phyloP scores from a whole-genome alignment of 2,888 invertebrate genomes.

The Apocheima hispidaria region DNA sequence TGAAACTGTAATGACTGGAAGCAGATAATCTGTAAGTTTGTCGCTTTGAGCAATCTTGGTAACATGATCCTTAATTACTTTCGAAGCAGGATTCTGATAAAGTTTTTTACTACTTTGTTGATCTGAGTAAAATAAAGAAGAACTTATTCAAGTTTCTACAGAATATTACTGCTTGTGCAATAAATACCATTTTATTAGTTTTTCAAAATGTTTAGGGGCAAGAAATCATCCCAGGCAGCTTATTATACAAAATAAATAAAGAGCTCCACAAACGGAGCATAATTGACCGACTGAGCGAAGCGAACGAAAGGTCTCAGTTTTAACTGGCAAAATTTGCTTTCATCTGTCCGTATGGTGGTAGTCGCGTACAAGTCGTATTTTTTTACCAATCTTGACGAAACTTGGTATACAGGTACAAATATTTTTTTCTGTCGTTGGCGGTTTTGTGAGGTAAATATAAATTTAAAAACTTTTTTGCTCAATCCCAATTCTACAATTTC shows the following conservation, averaged over 20 bases:
- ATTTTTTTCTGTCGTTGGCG: no score
- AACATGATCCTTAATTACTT: slow-evolving; percentile 70
- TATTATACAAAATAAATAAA: not conserved
- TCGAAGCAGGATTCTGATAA: slow-evolving; percentile 55
- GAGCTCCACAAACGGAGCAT: not conserved
- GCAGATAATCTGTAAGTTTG: slow-evolving; percentile 77
- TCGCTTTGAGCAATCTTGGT: slow-evolving; percentile 67
- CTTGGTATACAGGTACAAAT: no score
- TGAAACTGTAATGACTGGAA: slow-evolving; percentile 73
- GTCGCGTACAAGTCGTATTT: no score
- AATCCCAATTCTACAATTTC: no score
- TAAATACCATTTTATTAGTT: not conserved
- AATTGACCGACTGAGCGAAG: no score
- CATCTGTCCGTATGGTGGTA: no score
- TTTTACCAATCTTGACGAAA: no score
- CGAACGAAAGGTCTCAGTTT: no score
- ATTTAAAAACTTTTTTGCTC: no score
- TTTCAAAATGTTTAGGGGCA: not conserved
- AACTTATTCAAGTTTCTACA: not conserved
- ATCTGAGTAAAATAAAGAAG: slow-evolving; percentile 7
- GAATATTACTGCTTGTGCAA: not conserved
- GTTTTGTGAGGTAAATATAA: no score
- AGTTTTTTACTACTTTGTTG: slow-evolving; percentile 35
- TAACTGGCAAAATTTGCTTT: no score
- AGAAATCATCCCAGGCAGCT: not conserved